Base-by-base conservation (phyloP, 2,113 vertebrate genomes). In the Rousettus leschenaultii region DNA sequence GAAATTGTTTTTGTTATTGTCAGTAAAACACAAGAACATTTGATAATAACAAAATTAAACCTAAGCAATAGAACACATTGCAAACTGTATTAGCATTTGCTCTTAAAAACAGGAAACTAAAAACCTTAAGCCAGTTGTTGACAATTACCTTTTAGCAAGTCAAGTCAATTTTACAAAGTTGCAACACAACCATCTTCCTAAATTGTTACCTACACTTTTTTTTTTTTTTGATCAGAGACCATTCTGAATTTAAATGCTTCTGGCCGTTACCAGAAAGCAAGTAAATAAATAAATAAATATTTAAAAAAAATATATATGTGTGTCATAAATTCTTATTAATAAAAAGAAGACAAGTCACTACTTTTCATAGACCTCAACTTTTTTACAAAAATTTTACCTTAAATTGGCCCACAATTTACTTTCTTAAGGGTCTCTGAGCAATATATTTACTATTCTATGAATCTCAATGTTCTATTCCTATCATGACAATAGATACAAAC, bases 1-100 rank as follows among this genome's bases (percentile, higher is more conserved):
- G 74, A 51, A 98, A 97, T 71, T 94, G 45, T n/a, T 92, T 92
- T 94, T 96, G 83, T 40, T 87, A 26, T 38, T 86, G 18, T 92
- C 83, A 94, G 88, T 94, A 90, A 91, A 86, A 75, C 22, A 26
- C 61, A 94, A 93, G 5, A 74, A 55, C 61, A 90, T 73, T 38
- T 93, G 71, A 94, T 70, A 88, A 94, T 53, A 89, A 59, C 24
- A 78, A 83, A 71, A 95, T 43, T 63, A 89, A 95, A 61, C 16
- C 21, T 84, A 78, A 95, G 83, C 24, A 86, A 84, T 6, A 86
- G 5, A 86, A 91, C 9, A 65, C 63, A 13, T 15, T 78, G 95
- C 24, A 94, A 95, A 92, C 7, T 75, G 2, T 30, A 79, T 53
- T 45, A 43, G 45, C 35, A 55, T 68, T 93, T 74, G 33, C 68